Base-by-base conservation (phyloP, 2,888 invertebrate genomes). In the Dichetophora obliterata region DNA sequence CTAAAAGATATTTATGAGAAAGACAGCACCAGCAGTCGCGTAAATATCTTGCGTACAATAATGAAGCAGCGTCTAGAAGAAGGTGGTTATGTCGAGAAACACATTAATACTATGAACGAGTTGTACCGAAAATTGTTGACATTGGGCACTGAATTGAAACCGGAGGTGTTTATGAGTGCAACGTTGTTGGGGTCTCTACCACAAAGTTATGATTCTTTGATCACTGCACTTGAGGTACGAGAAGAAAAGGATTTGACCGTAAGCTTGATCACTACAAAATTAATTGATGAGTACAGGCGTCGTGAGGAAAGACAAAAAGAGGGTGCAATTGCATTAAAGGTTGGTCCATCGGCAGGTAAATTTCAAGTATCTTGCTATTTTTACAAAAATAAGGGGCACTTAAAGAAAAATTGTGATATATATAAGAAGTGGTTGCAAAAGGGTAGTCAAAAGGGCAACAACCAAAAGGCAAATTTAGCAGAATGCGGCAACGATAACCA, bases 1-100 rank as follows among this genome's bases (percentile, higher is more conserved):
- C 48, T 79, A 37, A 76, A 75, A 48, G 65, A 77, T 16, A 75
- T 69, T 54, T 73, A 78, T 31, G 72, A 79, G 27, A 78, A 77
- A 43, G 48, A 68, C 43, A 66, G 76, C 27, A 52, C 74, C 8
- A 73, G 61, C 11, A 79, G 73, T 54, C 59, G 57, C 16, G 77
- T 77, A 31, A 27, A 65, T 50, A 50, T 79, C 14, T 68, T 79
- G 71, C 77, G 76, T 5, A 22, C 57, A 19, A 71, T 78, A 70
- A 75, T 75, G 57, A 16, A 48, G 14, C 48, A 75, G 69, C 73
- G 75, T 54, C 8, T 76, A 22, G 72, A 70, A 22, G 78, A 80
- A 61, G 75, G 68, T 11, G 77, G 74, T 4, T 57, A 77, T 77
- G 71, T 71, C 22, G 5, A 31, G 31, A 31, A 31, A 31, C 37